These are phyloP conservation scores for Athrips mouffetella DNA, from an alignment of 2,888 invertebrate genomes.

Conservation along the genomic window DNA sequence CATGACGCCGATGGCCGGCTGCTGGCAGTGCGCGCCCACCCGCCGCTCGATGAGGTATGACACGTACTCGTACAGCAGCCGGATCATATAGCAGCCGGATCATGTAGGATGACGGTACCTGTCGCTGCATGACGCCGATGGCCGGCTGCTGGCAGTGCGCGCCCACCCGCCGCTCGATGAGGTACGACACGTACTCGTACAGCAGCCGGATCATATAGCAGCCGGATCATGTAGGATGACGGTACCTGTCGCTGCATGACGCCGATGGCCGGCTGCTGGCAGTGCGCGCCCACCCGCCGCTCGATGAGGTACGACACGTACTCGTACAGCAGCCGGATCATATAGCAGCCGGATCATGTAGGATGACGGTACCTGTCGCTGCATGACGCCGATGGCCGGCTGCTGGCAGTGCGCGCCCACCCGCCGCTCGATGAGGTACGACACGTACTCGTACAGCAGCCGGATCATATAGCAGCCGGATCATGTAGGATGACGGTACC, in stretches of 20 bases:
- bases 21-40: slow-evolving; percentile 92
- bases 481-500: too few species aligned
- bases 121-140: slow-evolving; percentile 90
- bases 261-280: slow-evolving; percentile 94
- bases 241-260: slow-evolving; percentile 82
- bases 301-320: slow-evolving; percentile 99
- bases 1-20: slow-evolving; percentile 97
- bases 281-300: slow-evolving; percentile 95
- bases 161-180: slow-evolving; percentile 98
- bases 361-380: slow-evolving; percentile 44
- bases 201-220: neutral
- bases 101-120: too few species aligned
- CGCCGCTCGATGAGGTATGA: slow-evolving; percentile 98
- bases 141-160: slow-evolving; percentile 93
- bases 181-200: slow-evolving; percentile 93
- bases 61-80: slow-evolving; percentile 83
- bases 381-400: slow-evolving; percentile 97
- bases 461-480: slow-evolving; percentile 5
- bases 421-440: slow-evolving; percentile 97
- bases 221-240: too few species aligned
- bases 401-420: slow-evolving; percentile 94
- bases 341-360: too few species aligned
- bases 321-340: slow-evolving; percentile 21
- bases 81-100: slow-evolving; percentile 7
- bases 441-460: slow-evolving; percentile 85